A percentile compares a stretch with the other conserved stretches of the same genome.
Conservation (phyloP, 2,113 vertebrate species). For the Reinhardtius hippoglossoides region DNA sequence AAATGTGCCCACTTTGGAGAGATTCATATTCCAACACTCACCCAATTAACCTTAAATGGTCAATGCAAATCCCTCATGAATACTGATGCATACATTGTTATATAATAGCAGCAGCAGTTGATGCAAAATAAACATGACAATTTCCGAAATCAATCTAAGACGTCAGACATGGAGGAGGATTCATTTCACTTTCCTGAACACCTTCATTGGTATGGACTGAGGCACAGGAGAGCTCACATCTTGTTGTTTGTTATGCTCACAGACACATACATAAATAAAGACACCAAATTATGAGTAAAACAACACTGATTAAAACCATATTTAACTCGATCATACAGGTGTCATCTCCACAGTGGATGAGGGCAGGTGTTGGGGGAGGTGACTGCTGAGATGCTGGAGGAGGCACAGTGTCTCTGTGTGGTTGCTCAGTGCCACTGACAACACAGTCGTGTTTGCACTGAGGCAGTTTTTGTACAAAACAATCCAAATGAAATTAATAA, state of each 20-base stretch:
- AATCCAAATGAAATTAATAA: not conserved
- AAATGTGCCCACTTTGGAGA: too few relatives aligned
- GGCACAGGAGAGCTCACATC: not conserved
- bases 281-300: not conserved
- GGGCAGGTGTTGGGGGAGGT: not conserved
- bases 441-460: not conserved
- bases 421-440: not conserved
- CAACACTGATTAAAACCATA: not conserved
- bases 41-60: too few relatives aligned
- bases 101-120: too few relatives aligned
- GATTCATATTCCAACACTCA: too few relatives aligned
- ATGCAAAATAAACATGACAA: too few relatives aligned
- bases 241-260: too few relatives aligned
- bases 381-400: not conserved
- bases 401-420: not conserved
- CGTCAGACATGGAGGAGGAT: too few relatives aligned
- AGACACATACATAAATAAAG: not conserved
- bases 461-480: not conserved
- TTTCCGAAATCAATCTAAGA: too few relatives aligned
- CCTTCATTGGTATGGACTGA: not conserved
- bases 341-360: not conserved
- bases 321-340: not conserved
- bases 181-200: too few relatives aligned
- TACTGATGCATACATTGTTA: too few relatives aligned
- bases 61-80: too few relatives aligned